A percentile compares a stretch with the other conserved stretches of the same genome.
These are phyloP conservation scores for Acrobasis repandana DNA, from an alignment of 2,888 invertebrate species.

Conservation along the genomic window DNA sequence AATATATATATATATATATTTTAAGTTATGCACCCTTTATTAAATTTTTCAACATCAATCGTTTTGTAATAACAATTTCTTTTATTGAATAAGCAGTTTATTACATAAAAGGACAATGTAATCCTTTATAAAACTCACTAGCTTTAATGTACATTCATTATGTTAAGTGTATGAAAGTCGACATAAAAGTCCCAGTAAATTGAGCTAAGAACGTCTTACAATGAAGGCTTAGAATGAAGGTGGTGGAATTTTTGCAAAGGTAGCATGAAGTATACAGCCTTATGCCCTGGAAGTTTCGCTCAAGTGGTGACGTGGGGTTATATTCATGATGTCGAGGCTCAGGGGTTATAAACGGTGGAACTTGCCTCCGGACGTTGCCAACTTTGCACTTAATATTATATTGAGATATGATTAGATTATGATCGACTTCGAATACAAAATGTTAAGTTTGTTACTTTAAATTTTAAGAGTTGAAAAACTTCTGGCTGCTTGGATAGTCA, in stretches of 20 bases:
- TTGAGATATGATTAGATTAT: slow-evolving; percentile 12
- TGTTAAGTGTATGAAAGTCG: too few relatives aligned
- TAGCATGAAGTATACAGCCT: slow-evolving; percentile 56
- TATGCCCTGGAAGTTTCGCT: slow-evolving; percentile 28
- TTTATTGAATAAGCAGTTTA: slow-evolving; percentile 2
- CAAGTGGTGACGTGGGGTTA: slow-evolving; percentile 33
- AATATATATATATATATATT: too few relatives aligned
- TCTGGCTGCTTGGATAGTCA: too few relatives aligned
- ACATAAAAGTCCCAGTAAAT: too few relatives aligned
- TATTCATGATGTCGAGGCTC: slow-evolving; percentile 30
- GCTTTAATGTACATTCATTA: too few relatives aligned
- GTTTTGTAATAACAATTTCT: background rate
- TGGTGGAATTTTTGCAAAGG: slow-evolving; percentile 39
- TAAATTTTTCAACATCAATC: too few relatives aligned
- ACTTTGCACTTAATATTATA: slow-evolving; percentile 15
- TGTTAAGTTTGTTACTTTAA: background rate
- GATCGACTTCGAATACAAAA: slow-evolving; percentile 1
- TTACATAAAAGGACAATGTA: background rate
- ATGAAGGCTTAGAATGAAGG: slow-evolving; percentile 8
- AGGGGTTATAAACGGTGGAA: slow-evolving; percentile 20
- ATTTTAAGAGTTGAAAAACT: too few relatives aligned
- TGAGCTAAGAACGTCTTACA: too few relatives aligned
- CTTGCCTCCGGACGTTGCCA: slow-evolving; percentile 1
- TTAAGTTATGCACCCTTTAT: too few relatives aligned
- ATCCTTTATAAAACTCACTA: background rate